These are phyloP conservation scores for Xiphophorus couchianus DNA, from an alignment of 2,113 vertebrate species.

Conservation along the genomic window DNA sequence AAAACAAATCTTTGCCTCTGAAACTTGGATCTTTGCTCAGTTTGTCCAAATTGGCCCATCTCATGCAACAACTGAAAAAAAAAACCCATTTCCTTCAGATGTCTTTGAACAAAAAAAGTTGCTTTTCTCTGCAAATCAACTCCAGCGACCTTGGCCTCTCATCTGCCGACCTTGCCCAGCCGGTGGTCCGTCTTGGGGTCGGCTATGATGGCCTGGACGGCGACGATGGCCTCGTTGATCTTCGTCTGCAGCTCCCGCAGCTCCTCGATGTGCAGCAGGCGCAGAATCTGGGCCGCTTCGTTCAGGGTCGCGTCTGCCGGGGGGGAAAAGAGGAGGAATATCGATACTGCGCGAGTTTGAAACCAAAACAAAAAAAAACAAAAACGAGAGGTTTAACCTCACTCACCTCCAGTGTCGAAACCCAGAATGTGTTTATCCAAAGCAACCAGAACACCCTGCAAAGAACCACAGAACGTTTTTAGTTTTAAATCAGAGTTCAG, in stretches of 20 bases:
- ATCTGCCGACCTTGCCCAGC: constrained; percentile 98
- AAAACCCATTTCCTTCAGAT: constrained; percentile 21
- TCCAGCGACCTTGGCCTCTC: constrained; percentile 59
- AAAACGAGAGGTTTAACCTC: not conserved
- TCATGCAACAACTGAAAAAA: constrained; percentile 28
- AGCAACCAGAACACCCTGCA: constrained; percentile 91
- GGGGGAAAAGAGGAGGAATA: not conserved
- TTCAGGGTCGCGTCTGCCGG: constrained; percentile 92
- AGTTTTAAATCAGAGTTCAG: not conserved
- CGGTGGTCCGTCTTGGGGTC: constrained; percentile 98
- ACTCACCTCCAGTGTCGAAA: constrained; percentile 97
- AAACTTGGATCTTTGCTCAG: constrained; percentile 1
- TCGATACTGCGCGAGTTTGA: not conserved
- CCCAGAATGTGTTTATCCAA: constrained; percentile 94
- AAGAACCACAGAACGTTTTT: not conserved
- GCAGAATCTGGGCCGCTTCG: constrained; percentile 92
- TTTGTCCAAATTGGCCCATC: not conserved
- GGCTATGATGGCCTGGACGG: constrained; percentile 96
- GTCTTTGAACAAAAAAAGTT: not conserved
- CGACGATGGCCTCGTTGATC: constrained; percentile 97
- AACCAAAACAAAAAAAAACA: not conserved
- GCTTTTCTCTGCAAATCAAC: constrained; percentile 19
- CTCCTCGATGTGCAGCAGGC: constrained; percentile 96
- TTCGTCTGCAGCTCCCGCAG: constrained; percentile 95
- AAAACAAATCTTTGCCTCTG: constrained; percentile 5